A percentile compares a stretch with the other conserved stretches of the same genome.
Evolutionary conservation across 2,888 invertebrate genomes (phyloP).

Genomic region (Netelia inedita): DNA sequence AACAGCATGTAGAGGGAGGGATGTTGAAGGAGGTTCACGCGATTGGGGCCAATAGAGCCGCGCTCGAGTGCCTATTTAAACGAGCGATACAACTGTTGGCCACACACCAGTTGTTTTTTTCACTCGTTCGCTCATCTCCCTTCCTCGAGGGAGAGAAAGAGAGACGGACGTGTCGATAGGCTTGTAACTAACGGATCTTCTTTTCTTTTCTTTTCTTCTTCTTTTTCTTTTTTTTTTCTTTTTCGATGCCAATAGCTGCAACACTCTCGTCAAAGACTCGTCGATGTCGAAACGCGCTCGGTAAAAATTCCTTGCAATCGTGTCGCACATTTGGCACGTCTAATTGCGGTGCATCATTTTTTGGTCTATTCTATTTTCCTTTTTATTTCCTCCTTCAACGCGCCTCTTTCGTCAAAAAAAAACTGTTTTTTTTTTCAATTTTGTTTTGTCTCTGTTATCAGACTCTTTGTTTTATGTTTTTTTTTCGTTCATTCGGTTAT

Average conservation of each 20-base stretch:
- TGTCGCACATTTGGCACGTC: conserved; percentile 68
- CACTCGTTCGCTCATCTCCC: conserved; percentile 11
- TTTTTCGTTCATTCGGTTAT: neutral
- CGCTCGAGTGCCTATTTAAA: conserved; percentile 55
- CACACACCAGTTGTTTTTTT: conserved; percentile 6
- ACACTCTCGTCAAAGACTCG: neutral
- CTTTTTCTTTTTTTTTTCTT: neutral
- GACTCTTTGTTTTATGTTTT: neutral
- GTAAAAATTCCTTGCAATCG: conserved; percentile 62
- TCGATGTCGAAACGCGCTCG: conserved; percentile 58
- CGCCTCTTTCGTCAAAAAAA: neutral
- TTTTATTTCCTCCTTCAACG: conserved; percentile 14
- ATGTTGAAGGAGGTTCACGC: conserved; percentile 39
- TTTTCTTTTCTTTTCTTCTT: neutral
- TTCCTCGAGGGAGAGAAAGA: neutral
- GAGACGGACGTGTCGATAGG: conserved; percentile 1
- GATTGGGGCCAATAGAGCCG: conserved; percentile 63
- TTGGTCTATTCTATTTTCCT: neutral
- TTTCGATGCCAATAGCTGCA: conserved; percentile 41
- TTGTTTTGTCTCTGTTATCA: neutral
- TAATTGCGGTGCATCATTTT: conserved; percentile 62
- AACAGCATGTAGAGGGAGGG: conserved; percentile 12
- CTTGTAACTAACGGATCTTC: neutral
- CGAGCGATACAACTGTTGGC: conserved; percentile 50
- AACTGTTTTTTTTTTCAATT: conserved; percentile 15